Evolutionary conservation across 2,113 vertebrate genomes (phyloP).

Genomic region (Accipiter cooperii): DNA sequence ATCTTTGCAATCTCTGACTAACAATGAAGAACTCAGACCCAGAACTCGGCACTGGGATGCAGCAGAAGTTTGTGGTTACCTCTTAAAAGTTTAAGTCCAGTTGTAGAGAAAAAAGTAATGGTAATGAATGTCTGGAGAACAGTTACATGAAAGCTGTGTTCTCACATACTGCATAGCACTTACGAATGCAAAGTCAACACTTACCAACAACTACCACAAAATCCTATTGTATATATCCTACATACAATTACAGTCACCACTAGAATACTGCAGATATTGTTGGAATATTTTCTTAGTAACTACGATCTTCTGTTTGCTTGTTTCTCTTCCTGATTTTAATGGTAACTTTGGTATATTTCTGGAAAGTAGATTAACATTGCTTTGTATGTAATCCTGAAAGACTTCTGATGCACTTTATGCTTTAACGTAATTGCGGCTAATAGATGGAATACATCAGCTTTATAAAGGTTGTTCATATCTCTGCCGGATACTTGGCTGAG

Average conservation of each 20-base stretch:
- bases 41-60: not conserved
- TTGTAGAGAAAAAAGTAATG: not conserved
- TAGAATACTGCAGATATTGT: not conserved
- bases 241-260: not conserved
- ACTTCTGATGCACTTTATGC: not conserved
- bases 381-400: not conserved
- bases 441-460: not conserved
- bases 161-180: not conserved
- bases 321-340: not conserved
- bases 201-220: not conserved
- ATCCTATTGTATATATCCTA: not conserved
- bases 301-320: not conserved
- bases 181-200: not conserved
- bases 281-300: not conserved
- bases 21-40: not conserved
- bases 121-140: not conserved
- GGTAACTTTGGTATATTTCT: not conserved
- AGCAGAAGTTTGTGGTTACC: not conserved
- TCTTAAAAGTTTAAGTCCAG: not conserved
- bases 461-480: not conserved
- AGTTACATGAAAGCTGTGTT: not conserved
- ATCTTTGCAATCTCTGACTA: not conserved
- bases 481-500: not conserved
- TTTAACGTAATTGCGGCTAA: not conserved
- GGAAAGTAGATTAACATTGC: not conserved